Conservation (phyloP, 2,113 vertebrate genomes). For the Barnardius zonarius region DNA sequence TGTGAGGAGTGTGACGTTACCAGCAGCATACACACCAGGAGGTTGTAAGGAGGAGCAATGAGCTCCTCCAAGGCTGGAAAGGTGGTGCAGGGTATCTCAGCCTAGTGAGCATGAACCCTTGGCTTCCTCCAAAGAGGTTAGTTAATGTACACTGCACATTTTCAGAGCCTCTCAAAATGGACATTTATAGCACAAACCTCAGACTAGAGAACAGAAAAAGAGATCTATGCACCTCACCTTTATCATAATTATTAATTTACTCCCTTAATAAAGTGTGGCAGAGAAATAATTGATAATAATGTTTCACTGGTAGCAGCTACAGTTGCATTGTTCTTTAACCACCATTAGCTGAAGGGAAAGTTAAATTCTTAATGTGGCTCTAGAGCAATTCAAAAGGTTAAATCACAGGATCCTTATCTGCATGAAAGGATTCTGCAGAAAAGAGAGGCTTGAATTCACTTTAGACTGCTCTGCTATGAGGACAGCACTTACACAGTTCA, state of each 20-base stretch:
- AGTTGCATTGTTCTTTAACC: slow-evolving; percentile 17
- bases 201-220: background rate
- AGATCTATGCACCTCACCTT: slow-evolving; percentile 29
- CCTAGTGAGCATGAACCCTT: background rate
- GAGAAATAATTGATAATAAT: slow-evolving; percentile 61
- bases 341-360: slow-evolving; percentile 46
- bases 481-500: slow-evolving; percentile 15
- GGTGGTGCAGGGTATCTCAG: background rate
- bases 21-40: background rate
- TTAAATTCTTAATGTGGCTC: slow-evolving; percentile 42
- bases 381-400: slow-evolving; percentile 46
- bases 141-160: background rate
- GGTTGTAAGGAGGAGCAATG: background rate
- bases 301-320: slow-evolving; percentile 24
- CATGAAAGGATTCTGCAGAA: slow-evolving; percentile 11
- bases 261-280: slow-evolving; percentile 51
- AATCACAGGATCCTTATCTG: slow-evolving; percentile 20
- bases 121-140: background rate
- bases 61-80: background rate
- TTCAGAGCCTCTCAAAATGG: background rate
- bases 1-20: background rate
- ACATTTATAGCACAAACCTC: slow-evolving; percentile 22
- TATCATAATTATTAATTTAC: slow-evolving; percentile 55
- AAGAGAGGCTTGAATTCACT: slow-evolving; percentile 4
- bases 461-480: slow-evolving; percentile 25